Evolutionary conservation across 2,888 invertebrate genomes (phyloP).

Genomic region (Epinotia demarniana): DNA sequence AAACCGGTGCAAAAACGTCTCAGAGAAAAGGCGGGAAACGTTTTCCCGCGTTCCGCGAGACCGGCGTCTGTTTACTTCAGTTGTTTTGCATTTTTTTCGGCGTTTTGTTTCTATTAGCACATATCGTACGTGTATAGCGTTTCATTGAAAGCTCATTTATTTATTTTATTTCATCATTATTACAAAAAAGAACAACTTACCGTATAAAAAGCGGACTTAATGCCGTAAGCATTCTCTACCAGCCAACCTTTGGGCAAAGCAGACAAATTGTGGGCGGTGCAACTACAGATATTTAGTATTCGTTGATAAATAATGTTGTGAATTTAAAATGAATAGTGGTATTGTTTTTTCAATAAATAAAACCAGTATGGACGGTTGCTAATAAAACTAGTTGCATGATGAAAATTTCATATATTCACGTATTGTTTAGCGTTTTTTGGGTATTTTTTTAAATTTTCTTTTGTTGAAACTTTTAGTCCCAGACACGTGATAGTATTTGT

Average conservation of each 20-base stretch:
- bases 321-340: slow-evolving; percentile 4
- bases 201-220: no score
- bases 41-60: slow-evolving; percentile 79
- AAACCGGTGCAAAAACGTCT: slow-evolving; percentile 61
- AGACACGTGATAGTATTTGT: slow-evolving; percentile 27
- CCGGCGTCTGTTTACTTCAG: slow-evolving; percentile 76
- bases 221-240: no score
- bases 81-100: slow-evolving; percentile 55
- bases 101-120: slow-evolving; percentile 34
- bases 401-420: neutral
- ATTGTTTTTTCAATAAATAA: slow-evolving; percentile 10
- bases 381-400: neutral
- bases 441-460: neutral
- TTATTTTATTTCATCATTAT: no score
- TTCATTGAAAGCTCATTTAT: slow-evolving; percentile 15
- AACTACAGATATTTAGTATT: slow-evolving; percentile 22
- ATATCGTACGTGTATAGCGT: slow-evolving; percentile 13
- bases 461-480: neutral
- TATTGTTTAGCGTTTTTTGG: neutral
- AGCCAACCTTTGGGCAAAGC: no score
- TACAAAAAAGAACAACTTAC: no score
- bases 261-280: no score
- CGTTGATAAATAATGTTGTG: slow-evolving; percentile 1
- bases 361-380: neutral
- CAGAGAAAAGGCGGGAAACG: slow-evolving; percentile 80